Percentiles rank a stretch among this genome's conserved stretches.
These are phyloP conservation scores for Phaedon cochleariae DNA, from an alignment of 2,888 invertebrate species.

Conservation along the genomic window DNA sequence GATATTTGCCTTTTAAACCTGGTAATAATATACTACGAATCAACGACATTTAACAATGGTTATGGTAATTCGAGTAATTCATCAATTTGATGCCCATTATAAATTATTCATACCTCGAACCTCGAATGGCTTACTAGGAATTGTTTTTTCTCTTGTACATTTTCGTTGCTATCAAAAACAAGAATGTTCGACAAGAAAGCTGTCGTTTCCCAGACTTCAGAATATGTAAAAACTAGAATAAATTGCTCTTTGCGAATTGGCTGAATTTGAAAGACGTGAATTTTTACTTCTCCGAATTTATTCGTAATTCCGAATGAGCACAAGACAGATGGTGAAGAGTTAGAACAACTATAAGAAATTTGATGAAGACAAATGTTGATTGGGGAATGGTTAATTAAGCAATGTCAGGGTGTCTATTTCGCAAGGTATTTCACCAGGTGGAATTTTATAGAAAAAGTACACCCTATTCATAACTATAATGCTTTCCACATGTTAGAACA, in stretches of 20 bases:
- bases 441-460: too few relatives aligned
- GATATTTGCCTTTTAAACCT: background rate
- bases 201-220: background rate
- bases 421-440: too few relatives aligned
- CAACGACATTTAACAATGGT: slow-evolving; percentile 7
- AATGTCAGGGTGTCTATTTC: too few relatives aligned
- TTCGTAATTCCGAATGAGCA: background rate
- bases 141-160: background rate
- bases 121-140: background rate
- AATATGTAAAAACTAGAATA: background rate
- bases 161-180: background rate
- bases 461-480: too few relatives aligned
- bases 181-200: background rate
- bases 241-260: background rate
- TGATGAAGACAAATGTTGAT: too few relatives aligned
- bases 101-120: slow-evolving; percentile 5
- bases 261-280: background rate
- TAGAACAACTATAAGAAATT: too few relatives aligned
- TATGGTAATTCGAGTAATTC: slow-evolving; percentile 4
- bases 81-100: slow-evolving; percentile 4
- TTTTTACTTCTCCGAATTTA: background rate
- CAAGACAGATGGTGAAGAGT: too few relatives aligned
- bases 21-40: background rate
- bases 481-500: too few relatives aligned
- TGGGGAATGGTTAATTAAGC: too few relatives aligned